Percentiles rank a stretch among this genome's conserved stretches.
These are phyloP conservation scores for Merluccius polli DNA, from an alignment of 2,797 vertebrate genomes.

Conservation along the genomic window DNA sequence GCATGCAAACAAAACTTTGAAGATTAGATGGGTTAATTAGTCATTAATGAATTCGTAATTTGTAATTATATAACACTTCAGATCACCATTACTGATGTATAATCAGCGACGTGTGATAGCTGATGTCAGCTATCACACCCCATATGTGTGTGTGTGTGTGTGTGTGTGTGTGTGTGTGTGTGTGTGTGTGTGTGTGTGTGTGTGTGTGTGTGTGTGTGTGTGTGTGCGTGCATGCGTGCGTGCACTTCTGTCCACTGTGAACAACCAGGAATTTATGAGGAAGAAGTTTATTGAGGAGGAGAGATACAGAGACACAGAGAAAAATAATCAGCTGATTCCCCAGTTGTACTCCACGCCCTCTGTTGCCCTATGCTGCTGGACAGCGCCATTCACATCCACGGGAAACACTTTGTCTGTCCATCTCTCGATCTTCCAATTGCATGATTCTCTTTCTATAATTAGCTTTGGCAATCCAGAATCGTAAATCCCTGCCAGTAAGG, in stretches of 20 bases:
- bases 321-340: slow-evolving; percentile 68
- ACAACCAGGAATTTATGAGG: slow-evolving; percentile 53
- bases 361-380: slow-evolving; percentile 58
- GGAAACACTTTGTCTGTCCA: slow-evolving; percentile 44
- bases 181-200: not conserved
- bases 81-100: too few relatives aligned
- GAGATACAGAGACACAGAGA: slow-evolving; percentile 72
- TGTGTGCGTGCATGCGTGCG: not conserved
- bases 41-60: too few relatives aligned
- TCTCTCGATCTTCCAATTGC: slow-evolving; percentile 33
- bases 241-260: not conserved
- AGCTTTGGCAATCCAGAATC: slow-evolving; percentile 77
- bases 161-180: not conserved
- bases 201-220: not conserved
- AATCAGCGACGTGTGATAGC: too few relatives aligned
- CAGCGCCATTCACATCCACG: slow-evolving; percentile 46
- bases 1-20: too few relatives aligned
- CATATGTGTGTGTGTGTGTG: not conserved
- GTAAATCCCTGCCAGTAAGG: slow-evolving; percentile 68
- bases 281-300: slow-evolving; percentile 74
- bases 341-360: slow-evolving; percentile 56
- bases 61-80: too few relatives aligned
- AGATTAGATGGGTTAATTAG: too few relatives aligned
- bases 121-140: too few relatives aligned
- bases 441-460: slow-evolving; percentile 62